phyloP scores from a whole-genome alignment of 2,888 invertebrate species.

The Pasiphila rectangulata region DNA sequence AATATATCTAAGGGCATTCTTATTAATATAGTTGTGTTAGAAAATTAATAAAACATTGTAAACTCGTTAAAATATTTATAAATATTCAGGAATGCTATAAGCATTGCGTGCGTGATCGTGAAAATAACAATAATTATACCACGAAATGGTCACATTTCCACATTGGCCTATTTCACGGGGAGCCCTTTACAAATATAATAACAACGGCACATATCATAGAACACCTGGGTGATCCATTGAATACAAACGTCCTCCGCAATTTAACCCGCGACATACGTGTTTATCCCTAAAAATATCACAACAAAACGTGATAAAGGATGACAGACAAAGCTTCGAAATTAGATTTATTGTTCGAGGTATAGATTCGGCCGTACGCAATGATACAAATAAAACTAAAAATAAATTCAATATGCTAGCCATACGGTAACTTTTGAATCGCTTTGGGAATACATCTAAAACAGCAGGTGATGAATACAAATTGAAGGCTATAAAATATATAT shows the following conservation, averaged over 20 bases:
- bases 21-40: too few species aligned
- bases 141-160: conserved; percentile 5
- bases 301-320: conserved; percentile 37
- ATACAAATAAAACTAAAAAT: conserved; percentile 26
- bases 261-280: conserved; percentile 21
- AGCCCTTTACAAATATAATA: conserved; percentile 13
- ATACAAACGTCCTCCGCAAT: conserved; percentile 18
- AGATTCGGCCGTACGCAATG: conserved; percentile 28
- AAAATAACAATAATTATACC: background rate
- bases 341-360: conserved; percentile 37
- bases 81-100: background rate
- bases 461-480: conserved; percentile 10
- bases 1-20: too few species aligned
- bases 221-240: conserved; percentile 10
- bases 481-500: conserved; percentile 9
- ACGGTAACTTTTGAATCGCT: conserved; percentile 5
- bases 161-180: background rate
- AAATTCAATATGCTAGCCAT: conserved; percentile 19
- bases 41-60: background rate
- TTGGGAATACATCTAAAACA: conserved; percentile 10
- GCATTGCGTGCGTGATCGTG: background rate
- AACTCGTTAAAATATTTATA: background rate
- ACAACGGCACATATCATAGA: conserved; percentile 7
- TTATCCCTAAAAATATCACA: conserved; percentile 29
- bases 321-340: conserved; percentile 38